phyloP scores from a whole-genome alignment of 2,888 invertebrate genomes.

The Agrotis segetum region DNA sequence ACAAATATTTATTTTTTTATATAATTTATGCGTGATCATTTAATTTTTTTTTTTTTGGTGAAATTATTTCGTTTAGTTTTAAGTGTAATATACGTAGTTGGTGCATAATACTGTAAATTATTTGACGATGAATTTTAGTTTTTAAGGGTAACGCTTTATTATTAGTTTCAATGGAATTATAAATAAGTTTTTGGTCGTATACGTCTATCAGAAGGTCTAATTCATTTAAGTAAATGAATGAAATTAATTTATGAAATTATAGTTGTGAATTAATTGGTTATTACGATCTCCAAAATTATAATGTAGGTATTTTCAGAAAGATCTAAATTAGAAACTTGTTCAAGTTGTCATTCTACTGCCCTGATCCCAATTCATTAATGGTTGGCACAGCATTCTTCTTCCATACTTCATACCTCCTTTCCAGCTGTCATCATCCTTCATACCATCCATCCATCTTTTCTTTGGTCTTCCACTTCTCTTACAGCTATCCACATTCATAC shows the following conservation, averaged over 20 bases:
- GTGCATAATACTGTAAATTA: slow-evolving; percentile 77
- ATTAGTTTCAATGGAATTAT: slow-evolving; percentile 36
- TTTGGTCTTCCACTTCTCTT: too few species aligned
- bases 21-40: slow-evolving; percentile 68
- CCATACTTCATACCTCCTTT: too few species aligned
- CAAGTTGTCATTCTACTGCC: slow-evolving; percentile 29
- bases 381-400: too few species aligned
- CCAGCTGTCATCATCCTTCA: too few species aligned
- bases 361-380: too few species aligned
- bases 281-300: slow-evolving; percentile 54
- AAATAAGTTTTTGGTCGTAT: slow-evolving; percentile 41
- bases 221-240: slow-evolving; percentile 54
- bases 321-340: slow-evolving; percentile 55
- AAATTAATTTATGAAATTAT: slow-evolving; percentile 67
- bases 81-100: slow-evolving; percentile 69
- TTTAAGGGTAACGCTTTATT: slow-evolving; percentile 37
- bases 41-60: slow-evolving; percentile 55
- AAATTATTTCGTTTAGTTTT: slow-evolving; percentile 64
- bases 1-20: slow-evolving; percentile 87
- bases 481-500: too few species aligned
- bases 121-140: slow-evolving; percentile 56
- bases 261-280: slow-evolving; percentile 44
- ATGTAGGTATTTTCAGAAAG: slow-evolving; percentile 45
- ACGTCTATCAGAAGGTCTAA: slow-evolving; percentile 46
- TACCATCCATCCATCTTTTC: too few species aligned